phyloP scores from a whole-genome alignment of 2,888 invertebrate genomes.

The Noctua pronuba region DNA sequence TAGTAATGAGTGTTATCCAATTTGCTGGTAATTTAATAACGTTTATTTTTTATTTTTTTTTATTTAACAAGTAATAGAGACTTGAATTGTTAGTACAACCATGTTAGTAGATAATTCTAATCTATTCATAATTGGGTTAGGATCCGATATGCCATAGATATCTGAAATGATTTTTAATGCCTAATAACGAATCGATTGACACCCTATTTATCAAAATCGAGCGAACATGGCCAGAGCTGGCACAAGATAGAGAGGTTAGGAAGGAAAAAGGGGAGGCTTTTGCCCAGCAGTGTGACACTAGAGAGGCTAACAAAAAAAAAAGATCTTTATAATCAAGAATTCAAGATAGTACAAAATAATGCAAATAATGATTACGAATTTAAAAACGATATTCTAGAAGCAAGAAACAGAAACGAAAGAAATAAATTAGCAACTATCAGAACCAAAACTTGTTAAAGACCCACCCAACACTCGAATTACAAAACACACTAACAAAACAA shows the following conservation, averaged over 20 bases:
- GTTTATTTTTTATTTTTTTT: not conserved
- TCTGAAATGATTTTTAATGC: not conserved
- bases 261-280: no score
- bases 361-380: not conserved
- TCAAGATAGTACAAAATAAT: not conserved
- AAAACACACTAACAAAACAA: slow-evolving; percentile 35
- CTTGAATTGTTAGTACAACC: not conserved
- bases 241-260: no score
- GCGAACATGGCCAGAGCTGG: no score
- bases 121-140: not conserved
- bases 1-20: not conserved
- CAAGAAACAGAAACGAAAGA: not conserved
- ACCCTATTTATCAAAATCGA: no score
- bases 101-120: not conserved
- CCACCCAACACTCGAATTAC: slow-evolving; percentile 38
- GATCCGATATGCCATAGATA: not conserved
- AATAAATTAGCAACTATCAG: slow-evolving; percentile 16
- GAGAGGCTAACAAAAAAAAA: not conserved
- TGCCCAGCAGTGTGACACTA: no score
- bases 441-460: not conserved
- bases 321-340: no score
- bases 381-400: not conserved
- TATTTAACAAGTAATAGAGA: no score
- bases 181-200: no score
- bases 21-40: not conserved